phyloP scores from a whole-genome alignment of 2,888 invertebrate genomes.

The Phorcus lineatus region DNA sequence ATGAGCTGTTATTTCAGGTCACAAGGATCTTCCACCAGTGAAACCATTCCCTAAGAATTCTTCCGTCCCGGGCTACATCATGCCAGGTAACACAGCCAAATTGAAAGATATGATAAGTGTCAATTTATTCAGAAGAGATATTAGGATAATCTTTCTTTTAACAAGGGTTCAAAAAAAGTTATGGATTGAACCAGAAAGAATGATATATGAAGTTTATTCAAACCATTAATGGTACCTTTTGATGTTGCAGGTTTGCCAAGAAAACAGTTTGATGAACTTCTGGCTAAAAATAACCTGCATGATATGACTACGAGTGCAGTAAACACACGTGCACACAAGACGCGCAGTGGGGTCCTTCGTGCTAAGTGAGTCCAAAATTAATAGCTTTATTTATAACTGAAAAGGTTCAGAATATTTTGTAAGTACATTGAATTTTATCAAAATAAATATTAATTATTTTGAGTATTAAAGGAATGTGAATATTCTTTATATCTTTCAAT shows the following conservation, averaged over 20 bases:
- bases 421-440: background rate
- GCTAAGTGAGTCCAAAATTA: conserved; percentile 56
- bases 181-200: background rate
- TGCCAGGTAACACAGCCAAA: conserved; percentile 63
- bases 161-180: too few relatives aligned
- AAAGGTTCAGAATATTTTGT: background rate
- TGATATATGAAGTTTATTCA: too few relatives aligned
- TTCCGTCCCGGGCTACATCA: conserved; percentile 63
- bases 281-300: conserved; percentile 60
- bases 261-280: conserved; percentile 71
- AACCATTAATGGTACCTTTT: background rate
- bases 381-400: background rate
- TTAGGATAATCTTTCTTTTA: too few relatives aligned
- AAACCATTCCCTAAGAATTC: conserved; percentile 43
- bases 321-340: conserved; percentile 49
- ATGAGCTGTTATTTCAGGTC: conserved; percentile 16
- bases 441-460: background rate
- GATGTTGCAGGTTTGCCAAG: conserved; percentile 62
- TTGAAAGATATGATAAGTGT: too few relatives aligned
- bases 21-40: conserved; percentile 62
- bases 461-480: background rate
- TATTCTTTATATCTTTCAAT: background rate
- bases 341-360: conserved; percentile 56
- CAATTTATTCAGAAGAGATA: too few relatives aligned
- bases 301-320: conserved; percentile 48